Percentiles rank a stretch among this genome's conserved stretches.
Conservation (phyloP, 2,888 invertebrate genomes). For the Coelogynopora nodosa region DNA sequence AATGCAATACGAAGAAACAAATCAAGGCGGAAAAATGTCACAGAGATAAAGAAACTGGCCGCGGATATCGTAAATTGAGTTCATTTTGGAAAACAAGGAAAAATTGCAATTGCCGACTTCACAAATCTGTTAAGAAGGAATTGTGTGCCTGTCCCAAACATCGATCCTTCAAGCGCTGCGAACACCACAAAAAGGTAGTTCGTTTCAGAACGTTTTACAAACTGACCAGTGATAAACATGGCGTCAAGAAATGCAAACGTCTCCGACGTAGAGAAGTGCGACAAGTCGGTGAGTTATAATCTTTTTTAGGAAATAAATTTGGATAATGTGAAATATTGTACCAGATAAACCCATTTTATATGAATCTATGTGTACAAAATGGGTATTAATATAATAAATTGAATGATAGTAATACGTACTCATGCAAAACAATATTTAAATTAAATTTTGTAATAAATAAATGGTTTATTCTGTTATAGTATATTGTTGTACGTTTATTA, state of each 20-base stretch:
- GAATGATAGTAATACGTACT: too few relatives aligned
- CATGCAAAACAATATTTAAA: too few relatives aligned
- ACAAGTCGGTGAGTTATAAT: neutral
- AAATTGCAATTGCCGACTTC: neutral
- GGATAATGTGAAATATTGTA: too few relatives aligned
- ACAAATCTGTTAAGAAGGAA: neutral
- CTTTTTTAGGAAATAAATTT: too few relatives aligned
- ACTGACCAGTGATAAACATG: neutral
- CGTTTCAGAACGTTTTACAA: neutral
- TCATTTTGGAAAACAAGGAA: neutral
- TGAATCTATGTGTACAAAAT: too few relatives aligned
- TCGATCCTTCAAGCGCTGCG: neutral
- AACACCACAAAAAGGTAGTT: neutral
- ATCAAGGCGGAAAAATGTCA: neutral
- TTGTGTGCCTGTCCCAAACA: neutral
- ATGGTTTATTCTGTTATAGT: too few relatives aligned
- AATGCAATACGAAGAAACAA: neutral
- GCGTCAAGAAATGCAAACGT: neutral
- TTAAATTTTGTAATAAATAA: too few relatives aligned
- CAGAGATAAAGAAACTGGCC: neutral
- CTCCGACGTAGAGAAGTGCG: neutral
- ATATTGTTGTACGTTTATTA: too few relatives aligned
- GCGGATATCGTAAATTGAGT: neutral
- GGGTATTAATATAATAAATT: too few relatives aligned
- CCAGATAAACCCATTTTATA: too few relatives aligned